Evolutionary conservation across 2,797 vertebrate species (phyloP), one percentile per base, ranked within the genome.

Genomic region (Peromyscus aztecus): DNA sequence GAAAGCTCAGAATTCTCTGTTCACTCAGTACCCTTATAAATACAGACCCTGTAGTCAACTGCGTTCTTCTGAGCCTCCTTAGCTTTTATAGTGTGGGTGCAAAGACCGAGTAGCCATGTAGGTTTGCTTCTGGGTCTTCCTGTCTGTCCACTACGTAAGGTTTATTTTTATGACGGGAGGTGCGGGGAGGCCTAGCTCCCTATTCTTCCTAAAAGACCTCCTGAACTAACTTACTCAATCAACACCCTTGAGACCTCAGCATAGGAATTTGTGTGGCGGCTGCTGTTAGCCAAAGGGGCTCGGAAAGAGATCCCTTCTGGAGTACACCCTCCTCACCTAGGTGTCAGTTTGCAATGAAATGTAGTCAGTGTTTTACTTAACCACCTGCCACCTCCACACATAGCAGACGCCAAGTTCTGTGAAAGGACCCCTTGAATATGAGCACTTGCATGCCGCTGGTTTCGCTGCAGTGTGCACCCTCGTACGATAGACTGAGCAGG

Each of bases 101-200:
- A 97, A 98, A 98, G 97, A 97, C 90, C 90, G 89, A 97, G 96
- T 96, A 95, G 94, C 97, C 94, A 94, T 90, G 94, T 97, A 40
- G n/a, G 67, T 93, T 96, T 85, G 11, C 81, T 37, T 82, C 77
- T 37, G 7, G 4, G 2, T 1, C 82, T 83, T 80, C 46, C 31
- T 2, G 63, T 94, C 89, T 94, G 90, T 92, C 77, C 85, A 93
- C 73, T 95, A 96, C 97, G 97, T 97, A 94, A 80, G 34, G 29
- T 57, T 95, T 97, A 37, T 75, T 43, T 10, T 49, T 17, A 40
- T 57, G 40, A 77, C 4, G 29, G 61, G 61, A 86, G 73, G 63
- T 23, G 2, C 29, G 84, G 17, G 89, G 90, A 91, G 59, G 49
- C 29, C 19, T 40, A 8, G 11, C 77, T 92, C 40, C 57, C 55